Evolutionary conservation across 2,888 invertebrate species (phyloP).

Genomic region (Cheiracanthium punctorium): DNA sequence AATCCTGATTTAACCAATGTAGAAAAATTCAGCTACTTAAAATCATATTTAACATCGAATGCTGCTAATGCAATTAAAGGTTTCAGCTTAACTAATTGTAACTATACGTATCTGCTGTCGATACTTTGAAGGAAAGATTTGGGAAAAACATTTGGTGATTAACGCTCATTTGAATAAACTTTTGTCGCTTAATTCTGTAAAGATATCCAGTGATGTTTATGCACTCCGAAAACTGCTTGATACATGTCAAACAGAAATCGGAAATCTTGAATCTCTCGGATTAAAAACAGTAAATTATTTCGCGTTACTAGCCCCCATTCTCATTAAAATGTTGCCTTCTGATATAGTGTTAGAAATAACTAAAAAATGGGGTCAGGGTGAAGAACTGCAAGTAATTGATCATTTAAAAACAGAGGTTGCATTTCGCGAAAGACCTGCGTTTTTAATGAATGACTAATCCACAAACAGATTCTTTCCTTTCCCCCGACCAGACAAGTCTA

Average conservation of each 20-base stretch:
- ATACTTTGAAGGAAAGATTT: neutral
- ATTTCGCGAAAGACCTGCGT: too few relatives aligned
- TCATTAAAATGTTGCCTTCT: neutral
- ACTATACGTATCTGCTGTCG: neutral
- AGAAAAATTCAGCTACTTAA: neutral
- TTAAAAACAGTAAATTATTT: neutral
- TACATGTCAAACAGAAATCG: neutral
- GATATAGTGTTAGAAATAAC: neutral
- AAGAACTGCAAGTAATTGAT: too few relatives aligned
- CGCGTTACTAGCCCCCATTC: neutral
- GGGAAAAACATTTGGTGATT: too few relatives aligned
- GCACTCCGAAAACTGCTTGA: neutral
- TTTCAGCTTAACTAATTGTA: neutral
- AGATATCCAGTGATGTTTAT: neutral
- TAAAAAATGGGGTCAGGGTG: too few relatives aligned
- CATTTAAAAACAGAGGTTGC: too few relatives aligned
- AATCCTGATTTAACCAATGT: neutral
- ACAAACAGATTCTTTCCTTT: too few relatives aligned
- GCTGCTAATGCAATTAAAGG: neutral
- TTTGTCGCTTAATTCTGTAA: neutral
- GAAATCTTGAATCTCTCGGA: neutral
- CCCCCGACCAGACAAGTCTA: too few relatives aligned
- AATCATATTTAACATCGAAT: too few relatives aligned
- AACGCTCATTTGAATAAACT: neutral
- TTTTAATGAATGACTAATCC: too few relatives aligned